Base-by-base conservation (phyloP, 2,113 vertebrate genomes). In the Callospermophilus lateralis region DNA sequence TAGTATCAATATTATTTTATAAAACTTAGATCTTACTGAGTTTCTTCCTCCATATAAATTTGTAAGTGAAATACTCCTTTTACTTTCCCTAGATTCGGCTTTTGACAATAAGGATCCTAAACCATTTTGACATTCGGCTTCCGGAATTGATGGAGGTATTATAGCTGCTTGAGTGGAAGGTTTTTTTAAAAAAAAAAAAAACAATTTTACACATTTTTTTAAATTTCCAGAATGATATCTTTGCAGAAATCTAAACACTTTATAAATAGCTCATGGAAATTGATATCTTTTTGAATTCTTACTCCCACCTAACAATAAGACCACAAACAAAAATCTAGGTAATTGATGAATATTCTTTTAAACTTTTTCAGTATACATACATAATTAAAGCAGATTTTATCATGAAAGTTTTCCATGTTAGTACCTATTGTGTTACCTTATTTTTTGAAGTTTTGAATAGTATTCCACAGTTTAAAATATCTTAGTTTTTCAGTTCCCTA, bases 101-200 rank as follows among this genome's bases (percentile, higher is more conserved):
- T 3, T 97, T 99, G 97, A 99, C 99, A 4, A 78, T 99, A 97
- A 99, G 99, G 97, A 99, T 99, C 97, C 98, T 99, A 96, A 99
- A 98, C 89, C 99, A 99, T 96, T 99, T 99, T 98, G 98, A 99
- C 90, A 98, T 98, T 34, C 97, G 85, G 17, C 98, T 99, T 98
- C 98, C 99, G 1, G 70, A 97, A 32, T 93, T 95, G 61, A 20
- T 93, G n/a, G 98, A 99, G 99, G 99, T 99, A 99, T 61, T 95
- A 55, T 88, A 98, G 37, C 65, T 53, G 42, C 96, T 77, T 70
- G 67, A 70, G 32, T 70, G 67, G 67, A 68, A 34, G 67, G 34
- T 70, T 70, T 70, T 70, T n/a, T 70, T n/a, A n/a, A n/a, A n/a
- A n/a, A n/a, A n/a, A n/a, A 70, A 70, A 63, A 68, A 70, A 3